Evolutionary conservation across 2,797 vertebrate genomes (phyloP), one percentile per base, ranked within the genome.

Genomic region (Benthosema pterotum): DNA sequence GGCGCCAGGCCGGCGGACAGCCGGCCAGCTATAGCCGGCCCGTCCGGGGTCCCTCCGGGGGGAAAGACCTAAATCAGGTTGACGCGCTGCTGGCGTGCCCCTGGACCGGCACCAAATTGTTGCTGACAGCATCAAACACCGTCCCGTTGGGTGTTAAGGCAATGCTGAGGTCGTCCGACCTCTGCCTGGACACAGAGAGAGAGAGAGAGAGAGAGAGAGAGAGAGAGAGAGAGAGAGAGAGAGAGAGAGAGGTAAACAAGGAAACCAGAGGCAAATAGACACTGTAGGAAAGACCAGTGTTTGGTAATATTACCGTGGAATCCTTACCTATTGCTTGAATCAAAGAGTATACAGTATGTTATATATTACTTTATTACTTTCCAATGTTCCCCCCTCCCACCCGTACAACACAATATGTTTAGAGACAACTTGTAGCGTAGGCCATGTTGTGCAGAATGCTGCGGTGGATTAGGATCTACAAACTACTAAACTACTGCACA

Each of bases 61-160:
- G 2, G 28, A 22, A 67, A 67, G 81, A 49, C 74, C 60, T 84
- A 88, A 89, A 88, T 87, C 67, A 84, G 76, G 71, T 69, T 80
- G 89, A 89, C 87, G 79, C 32, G 60, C 77, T 80, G 78, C 80
- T 79, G 76, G 83, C 83, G 86, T 79, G 77, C 65, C 78, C 42
- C 45, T 52, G 73, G 70, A 60, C 63, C 65, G 50, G 59, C 32
- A 43, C 63, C 65, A 88, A 92, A 92, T 86, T 70, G 69, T 66
- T 84, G 78, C 77, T 83, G 89, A 91, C 88, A 90, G 76, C 81
- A 85, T 90, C 82, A 88, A 89, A 89, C 74, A 80, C 78, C 78
- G 84, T 85, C 87, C 82, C 69, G 83, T 75, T 77, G 83, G 80
- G 76, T 73, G 67, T 82, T 77, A 61, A 61, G 67, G 78, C 72